Evolutionary conservation across 92 coral and sea anemone genomes (phyloP).

Genomic region (Phenganax marumi): DNA sequence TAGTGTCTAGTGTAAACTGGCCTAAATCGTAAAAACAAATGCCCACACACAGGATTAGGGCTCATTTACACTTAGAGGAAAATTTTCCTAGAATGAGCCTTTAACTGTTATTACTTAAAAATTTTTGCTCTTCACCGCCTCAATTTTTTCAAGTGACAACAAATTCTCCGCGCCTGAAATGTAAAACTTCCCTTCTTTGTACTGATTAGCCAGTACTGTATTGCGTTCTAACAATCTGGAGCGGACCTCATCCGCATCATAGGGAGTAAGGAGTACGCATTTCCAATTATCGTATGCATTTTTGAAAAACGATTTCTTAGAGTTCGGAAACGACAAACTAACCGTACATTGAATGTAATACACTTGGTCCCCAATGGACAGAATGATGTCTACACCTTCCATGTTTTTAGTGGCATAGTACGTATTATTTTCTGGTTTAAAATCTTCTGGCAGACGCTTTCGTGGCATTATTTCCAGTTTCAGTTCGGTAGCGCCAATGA

Average conservation of each 20-base stretch:
- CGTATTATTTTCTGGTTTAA: background rate
- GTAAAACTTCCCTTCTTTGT: conserved; percentile 24
- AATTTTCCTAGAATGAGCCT: too few species aligned
- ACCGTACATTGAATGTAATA: conserved; percentile 23
- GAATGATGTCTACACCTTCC: conserved; percentile 28
- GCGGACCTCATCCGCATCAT: background rate
- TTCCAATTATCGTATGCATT: background rate
- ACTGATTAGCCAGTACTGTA: conserved; percentile 4
- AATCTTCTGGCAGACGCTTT: background rate
- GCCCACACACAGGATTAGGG: too few species aligned
- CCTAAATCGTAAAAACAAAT: too few species aligned
- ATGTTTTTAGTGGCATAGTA: conserved; percentile 29
- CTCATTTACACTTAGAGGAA: too few species aligned
- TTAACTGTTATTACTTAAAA: too few species aligned
- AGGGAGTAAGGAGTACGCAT: conserved; percentile 31
- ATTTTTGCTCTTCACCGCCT: conserved; percentile 8
- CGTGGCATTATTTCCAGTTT: background rate
- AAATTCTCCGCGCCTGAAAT: conserved; percentile 12
- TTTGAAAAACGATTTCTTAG: conserved; percentile 14
- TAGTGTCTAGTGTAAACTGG: too few species aligned
- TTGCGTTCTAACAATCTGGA: background rate
- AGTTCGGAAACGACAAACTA: background rate
- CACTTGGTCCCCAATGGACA: background rate
- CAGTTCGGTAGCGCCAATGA: background rate
- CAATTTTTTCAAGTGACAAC: conserved; percentile 20